Conservation (phyloP, 2,113 vertebrate genomes). For the Paramisgurnus dabryanus region DNA sequence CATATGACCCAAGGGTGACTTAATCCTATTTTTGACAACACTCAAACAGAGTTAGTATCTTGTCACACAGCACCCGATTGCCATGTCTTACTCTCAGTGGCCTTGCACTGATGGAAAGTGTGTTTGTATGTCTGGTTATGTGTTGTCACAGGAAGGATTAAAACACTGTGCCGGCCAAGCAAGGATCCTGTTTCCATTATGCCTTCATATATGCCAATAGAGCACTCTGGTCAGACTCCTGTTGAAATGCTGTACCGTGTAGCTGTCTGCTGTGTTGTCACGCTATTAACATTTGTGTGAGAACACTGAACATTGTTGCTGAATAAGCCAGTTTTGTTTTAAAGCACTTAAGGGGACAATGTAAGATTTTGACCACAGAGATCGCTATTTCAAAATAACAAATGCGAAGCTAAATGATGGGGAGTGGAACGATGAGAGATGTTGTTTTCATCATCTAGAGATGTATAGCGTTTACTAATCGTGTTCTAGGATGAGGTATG, state of each 20-base stretch:
- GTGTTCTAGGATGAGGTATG: no score
- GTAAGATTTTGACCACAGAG: background rate
- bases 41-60: constrained; percentile 29
- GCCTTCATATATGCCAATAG: background rate
- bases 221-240: background rate
- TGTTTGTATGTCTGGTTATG: constrained; percentile 41
- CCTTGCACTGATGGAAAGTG: constrained; percentile 16
- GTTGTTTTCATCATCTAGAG: no score
- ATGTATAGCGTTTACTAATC: no score
- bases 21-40: constrained; percentile 54
- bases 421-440: no score
- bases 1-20: constrained; percentile 46
- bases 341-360: background rate
- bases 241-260: background rate
- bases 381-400: no score
- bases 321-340: background rate
- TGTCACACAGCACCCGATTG: constrained; percentile 41
- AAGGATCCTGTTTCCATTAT: constrained; percentile 25
- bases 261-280: constrained; percentile 6
- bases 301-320: background rate
- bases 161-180: constrained; percentile 34
- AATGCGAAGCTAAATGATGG: no score
- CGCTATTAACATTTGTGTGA: background rate
- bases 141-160: constrained; percentile 48
- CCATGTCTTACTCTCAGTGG: constrained; percentile 27